Base-by-base conservation (phyloP, 1,140 invertebrate species). In the Augochlora pura region DNA sequence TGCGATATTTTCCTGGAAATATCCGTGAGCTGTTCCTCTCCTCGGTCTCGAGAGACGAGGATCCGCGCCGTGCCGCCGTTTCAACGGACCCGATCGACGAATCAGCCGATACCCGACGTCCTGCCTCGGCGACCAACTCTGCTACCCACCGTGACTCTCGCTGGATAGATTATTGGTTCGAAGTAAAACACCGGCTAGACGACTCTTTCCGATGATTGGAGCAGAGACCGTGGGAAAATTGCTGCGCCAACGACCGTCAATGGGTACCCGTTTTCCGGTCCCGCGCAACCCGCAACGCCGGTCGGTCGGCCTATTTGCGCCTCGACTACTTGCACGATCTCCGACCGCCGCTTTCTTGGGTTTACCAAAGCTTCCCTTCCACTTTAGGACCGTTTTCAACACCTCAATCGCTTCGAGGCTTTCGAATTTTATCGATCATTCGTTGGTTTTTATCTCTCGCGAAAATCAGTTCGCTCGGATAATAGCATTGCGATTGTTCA, bases 1-100 rank as follows among this genome's bases (percentile, higher is more conserved):
- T 66, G 49, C 62, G 70, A 66, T 73, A 74, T 74, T 74, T 79
- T 74, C 71, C 70, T 66, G 49, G 77, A 73, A 74, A 79, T 73
- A 65, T 73, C 27, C 52, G 52, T 60, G 52, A 42, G 62, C 52
- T 65, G 62, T 57, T 78, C 57, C 60, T 78, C 49, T 25, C 42
- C 18, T 9, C 21, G 21, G 54, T 21, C 52, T 16, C 52, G 52
- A 21, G 52, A 54, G 49, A 52, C 49, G 49, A 54, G 49, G 49
- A 54, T 54, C 54, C 49, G 66, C 10, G 67, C 23, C 60, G 57
- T 49, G 62, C 42, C 75, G 14, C n/a, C 32, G 66, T 62, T 71
- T 63, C 75, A 57, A 42, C 54, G 54, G 54, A 38, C 39, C 65
- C 32, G 57, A 77, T 77, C 74, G 66, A 70, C 66, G 74, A 77